Evolutionary conservation across 1,140 invertebrate species (phyloP).

Genomic region (Habropoda laboriosa): DNA sequence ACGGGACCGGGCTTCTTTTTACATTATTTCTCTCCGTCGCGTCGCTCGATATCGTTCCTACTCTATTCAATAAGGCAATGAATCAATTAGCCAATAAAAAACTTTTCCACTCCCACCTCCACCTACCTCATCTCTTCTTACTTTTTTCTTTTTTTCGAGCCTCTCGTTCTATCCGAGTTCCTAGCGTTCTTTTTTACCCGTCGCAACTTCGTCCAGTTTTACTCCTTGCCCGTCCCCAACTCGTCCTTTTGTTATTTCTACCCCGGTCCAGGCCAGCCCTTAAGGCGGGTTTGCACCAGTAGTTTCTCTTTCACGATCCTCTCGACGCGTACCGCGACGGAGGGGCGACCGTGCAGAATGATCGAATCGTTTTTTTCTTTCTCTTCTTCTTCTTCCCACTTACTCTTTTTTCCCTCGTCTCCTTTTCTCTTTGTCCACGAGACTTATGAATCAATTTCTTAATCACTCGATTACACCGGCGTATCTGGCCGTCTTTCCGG

Average conservation of each 20-base stretch:
- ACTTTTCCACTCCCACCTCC: not conserved
- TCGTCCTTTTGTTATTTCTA: slow-evolving; percentile 17
- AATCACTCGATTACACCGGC: slow-evolving; percentile 24
- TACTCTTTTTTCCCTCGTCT: not conserved
- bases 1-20: not conserved
- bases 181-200: not conserved
- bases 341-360: slow-evolving; percentile 2
- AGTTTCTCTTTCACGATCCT: slow-evolving; percentile 15
- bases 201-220: slow-evolving; percentile 22
- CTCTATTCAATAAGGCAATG: slow-evolving; percentile 38
- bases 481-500: not conserved
- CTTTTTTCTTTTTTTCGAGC: not conserved
- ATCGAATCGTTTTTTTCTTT: slow-evolving; percentile 8
- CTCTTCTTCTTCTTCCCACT: not conserved
- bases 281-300: not conserved
- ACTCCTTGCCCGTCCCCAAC: not conserved
- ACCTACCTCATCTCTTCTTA: not conserved
- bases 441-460: slow-evolving; percentile 34
- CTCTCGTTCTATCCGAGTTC: not conserved
- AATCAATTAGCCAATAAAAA: slow-evolving; percentile 46
- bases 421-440: not conserved
- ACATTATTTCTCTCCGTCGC: not conserved
- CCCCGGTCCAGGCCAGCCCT: not conserved
- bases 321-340: not conserved
- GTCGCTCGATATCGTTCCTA: slow-evolving; percentile 6